Base-by-base conservation (phyloP, 2,888 invertebrate genomes). In the Synergus umbraculus region DNA sequence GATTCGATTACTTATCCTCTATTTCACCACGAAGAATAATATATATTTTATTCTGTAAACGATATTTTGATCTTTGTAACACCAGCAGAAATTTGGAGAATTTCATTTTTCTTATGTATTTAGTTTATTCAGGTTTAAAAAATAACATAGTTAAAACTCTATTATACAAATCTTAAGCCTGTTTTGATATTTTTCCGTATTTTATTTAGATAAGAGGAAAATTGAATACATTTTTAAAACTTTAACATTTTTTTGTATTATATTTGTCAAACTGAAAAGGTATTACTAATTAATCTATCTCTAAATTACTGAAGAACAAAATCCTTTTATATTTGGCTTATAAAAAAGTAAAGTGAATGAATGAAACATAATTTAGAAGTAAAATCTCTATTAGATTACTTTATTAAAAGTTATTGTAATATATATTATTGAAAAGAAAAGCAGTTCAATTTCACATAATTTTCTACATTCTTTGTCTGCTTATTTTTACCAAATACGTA, bases 1-100 rank as follows among this genome's bases (percentile, higher is more conserved):
- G 90, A 92, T 88, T 90, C 87, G 87, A 92, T 92, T 90, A 89
- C 73, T 73, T 73, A 49, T 54, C 37, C 73, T 49, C 69, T 37
- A 73, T 73, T 73, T 73, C 73, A 73, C 73, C 29, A 49, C 49
- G n/a, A 73, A 29, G 37, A 73, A 54, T 37, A 54, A 54, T 37
- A 15, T 69, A 15, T 69, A 29, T 3, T 13, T 69, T 46, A 22
- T 13, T 46, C 49, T 46, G 49, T 49, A 43, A 54, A 49, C 15
- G 69, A 69, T 69, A 73, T 54, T 73, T 69, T n/a, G n/a, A 9
- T 9, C 29, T 29, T n/a, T 37, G 29, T 54, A 49, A 54, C 49
- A 54, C 73, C 73, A 54, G 22, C 37, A 73, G 15, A 46, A 12
- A 22, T 69, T 54, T 22, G 2, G 18, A 60, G 22, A 60, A 22